Percentiles rank a stretch among this genome's conserved stretches.
phyloP scores from a whole-genome alignment of 1,140 invertebrate genomes.

The Panulirus ornatus region DNA sequence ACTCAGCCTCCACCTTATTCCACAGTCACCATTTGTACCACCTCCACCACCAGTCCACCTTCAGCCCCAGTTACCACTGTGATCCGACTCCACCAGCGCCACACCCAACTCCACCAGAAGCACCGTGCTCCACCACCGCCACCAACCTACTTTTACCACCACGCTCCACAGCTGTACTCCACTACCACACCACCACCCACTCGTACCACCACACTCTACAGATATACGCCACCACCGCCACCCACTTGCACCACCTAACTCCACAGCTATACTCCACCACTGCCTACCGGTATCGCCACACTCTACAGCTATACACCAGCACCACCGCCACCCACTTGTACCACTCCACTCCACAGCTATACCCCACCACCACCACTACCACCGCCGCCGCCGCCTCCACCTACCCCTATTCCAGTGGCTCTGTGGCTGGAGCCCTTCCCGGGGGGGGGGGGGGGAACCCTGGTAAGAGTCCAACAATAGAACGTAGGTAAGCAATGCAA shows the following conservation, averaged over 20 bases:
- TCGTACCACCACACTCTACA: background rate
- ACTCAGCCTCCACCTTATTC: too few relatives aligned
- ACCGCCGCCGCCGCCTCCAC: too few relatives aligned
- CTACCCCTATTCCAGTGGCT: too few relatives aligned
- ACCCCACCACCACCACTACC: too few relatives aligned
- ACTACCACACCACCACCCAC: background rate
- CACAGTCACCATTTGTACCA: too few relatives aligned
- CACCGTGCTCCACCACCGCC: background rate
- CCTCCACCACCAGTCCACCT: too few relatives aligned
- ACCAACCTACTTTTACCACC: background rate
- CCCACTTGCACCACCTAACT: background rate
- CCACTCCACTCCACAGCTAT: background rate
- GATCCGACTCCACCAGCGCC: background rate
- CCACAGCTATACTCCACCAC: background rate
- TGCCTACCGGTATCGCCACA: background rate
- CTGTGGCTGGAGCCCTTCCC: too few relatives aligned
- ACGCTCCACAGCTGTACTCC: background rate
- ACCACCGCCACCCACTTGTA: background rate
- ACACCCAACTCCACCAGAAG: background rate
- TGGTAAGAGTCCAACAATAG: too few relatives aligned
- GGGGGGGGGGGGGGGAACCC: too few relatives aligned
- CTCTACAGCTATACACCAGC: background rate
- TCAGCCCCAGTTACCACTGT: too few relatives aligned
- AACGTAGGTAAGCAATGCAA: too few relatives aligned
- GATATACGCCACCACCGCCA: background rate